Evolutionary conservation across 2,888 invertebrate genomes (phyloP), one percentile per base, ranked within the genome.

Genomic region (Zele albiditarsus): DNA sequence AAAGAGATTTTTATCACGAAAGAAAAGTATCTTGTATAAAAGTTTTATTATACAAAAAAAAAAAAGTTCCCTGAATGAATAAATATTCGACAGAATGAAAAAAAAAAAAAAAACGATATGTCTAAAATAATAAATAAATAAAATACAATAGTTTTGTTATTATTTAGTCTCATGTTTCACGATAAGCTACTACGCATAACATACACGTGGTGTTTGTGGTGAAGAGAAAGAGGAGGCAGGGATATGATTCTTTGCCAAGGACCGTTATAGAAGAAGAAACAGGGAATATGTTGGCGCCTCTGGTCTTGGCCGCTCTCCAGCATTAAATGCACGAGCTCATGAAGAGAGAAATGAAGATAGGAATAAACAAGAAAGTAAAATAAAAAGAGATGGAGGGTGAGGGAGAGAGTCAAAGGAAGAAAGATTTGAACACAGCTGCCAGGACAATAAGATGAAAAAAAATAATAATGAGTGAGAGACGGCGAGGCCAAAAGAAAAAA

Each of bases 231-330:
- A 69, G 33, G 25, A 49, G 25, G 38, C 14, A 62, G 25, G 72
- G 62, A 74, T 63, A 25, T 60, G 63, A 72, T 68, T n/a, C 72
- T 77, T 76, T 73, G 80, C 80, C 79, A 82, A 83, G 82, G 77
- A 83, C 81, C 84, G 82, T 83, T 82, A 82, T 71, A 74, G 33
- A 57, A 67, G 27, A 49, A 67, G 67, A 70, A 74, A 77, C 73
- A 57, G 58, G 79, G 84, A 84, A 79, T 84, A 82, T 79, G 84
- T 83, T 84, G 84, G 84, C 84, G 84, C 84, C 85, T 83, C 80
- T 42, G 71, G 79, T 76, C 79, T 81, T 84, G 84, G 84, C 84
- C 71, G 27, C 63, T 73, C 73, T 80, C 84, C 83, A 83, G 82
- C 71, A 28, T 42, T 57, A 53, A 58, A 74, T 73, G 20, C 70